These are phyloP conservation scores for Brachionus rubens DNA, from an alignment of 1,140 invertebrate genomes.

Conservation along the genomic window DNA sequence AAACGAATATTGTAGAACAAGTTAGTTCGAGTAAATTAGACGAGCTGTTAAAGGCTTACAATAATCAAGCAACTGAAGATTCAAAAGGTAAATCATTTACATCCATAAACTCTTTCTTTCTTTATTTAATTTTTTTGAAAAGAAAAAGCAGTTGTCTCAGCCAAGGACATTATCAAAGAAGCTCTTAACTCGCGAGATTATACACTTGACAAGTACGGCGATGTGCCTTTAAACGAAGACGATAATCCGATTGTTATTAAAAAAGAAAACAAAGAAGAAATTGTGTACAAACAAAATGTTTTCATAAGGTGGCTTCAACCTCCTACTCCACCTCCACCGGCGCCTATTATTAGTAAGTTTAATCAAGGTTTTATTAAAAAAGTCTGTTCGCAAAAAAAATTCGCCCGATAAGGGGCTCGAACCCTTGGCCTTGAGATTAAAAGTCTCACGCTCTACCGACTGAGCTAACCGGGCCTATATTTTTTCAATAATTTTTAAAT, in stretches of 20 bases:
- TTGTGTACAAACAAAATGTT: slow-evolving; percentile 46
- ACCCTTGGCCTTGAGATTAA: too few relatives aligned
- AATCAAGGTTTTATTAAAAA: not conserved
- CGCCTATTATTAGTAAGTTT: slow-evolving; percentile 40
- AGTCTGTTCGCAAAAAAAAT: not conserved
- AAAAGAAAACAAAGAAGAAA: slow-evolving; percentile 29
- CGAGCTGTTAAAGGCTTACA: not conserved
- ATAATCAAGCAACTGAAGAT: not conserved
- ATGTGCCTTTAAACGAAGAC: slow-evolving; percentile 6
- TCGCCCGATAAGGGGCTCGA: too few relatives aligned
- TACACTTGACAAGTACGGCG: not conserved
- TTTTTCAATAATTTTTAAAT: too few relatives aligned
- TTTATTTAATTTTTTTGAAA: not conserved
- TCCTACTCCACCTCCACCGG: slow-evolving; percentile 47
- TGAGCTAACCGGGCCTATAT: too few relatives aligned
- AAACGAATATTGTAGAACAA: not conserved
- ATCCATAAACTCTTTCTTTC: not conserved
- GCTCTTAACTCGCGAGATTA: slow-evolving; percentile 17
- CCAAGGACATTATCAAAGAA: slow-evolving; percentile 25
- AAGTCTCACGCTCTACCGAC: too few relatives aligned
- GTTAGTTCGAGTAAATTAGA: not conserved
- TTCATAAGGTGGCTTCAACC: slow-evolving; percentile 44
- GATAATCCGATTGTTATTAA: slow-evolving; percentile 24
- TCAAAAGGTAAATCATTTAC: not conserved
- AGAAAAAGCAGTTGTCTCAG: slow-evolving; percentile 30